Percentiles rank a stretch among this genome's conserved stretches.
These are phyloP conservation scores for Sphaerophoria rueppellii DNA, from an alignment of 2,888 invertebrate genomes.

Conservation along the genomic window DNA sequence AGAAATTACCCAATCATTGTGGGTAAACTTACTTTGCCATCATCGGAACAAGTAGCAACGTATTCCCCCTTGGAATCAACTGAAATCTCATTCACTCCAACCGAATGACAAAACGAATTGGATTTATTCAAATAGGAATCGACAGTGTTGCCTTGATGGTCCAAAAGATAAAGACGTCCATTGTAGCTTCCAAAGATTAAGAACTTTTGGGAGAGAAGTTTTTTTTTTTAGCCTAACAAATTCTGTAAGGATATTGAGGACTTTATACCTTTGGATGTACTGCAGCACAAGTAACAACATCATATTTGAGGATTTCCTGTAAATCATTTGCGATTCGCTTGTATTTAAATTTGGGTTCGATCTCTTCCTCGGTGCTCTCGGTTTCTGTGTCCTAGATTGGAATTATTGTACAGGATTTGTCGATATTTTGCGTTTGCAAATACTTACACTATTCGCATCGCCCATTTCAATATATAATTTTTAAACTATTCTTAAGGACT, in stretches of 20 bases:
- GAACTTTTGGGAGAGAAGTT: conserved; percentile 84
- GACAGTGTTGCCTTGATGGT: conserved; percentile 94
- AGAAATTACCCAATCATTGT: neutral
- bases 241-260: neutral
- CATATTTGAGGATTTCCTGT: conserved; percentile 90
- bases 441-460: conserved; percentile 67
- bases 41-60: conserved; percentile 95
- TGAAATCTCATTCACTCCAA: conserved; percentile 96
- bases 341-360: conserved; percentile 96
- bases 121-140: conserved; percentile 83
- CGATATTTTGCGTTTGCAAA: neutral
- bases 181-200: conserved; percentile 95
- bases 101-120: conserved; percentile 89
- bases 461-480: conserved; percentile 45
- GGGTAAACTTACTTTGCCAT: conserved; percentile 87
- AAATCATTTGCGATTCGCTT: conserved; percentile 94
- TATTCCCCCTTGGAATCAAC: conserved; percentile 97
- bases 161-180: conserved; percentile 94
- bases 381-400: conserved; percentile 77
- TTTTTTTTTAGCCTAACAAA: neutral
- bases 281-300: conserved; percentile 94
- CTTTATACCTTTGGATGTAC: conserved; percentile 92
- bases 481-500: conserved; percentile 4
- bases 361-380: conserved; percentile 83
- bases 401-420: neutral